These are phyloP conservation scores for Lepidostoma basale DNA, from an alignment of 1,140 invertebrate species.

Conservation along the genomic window DNA sequence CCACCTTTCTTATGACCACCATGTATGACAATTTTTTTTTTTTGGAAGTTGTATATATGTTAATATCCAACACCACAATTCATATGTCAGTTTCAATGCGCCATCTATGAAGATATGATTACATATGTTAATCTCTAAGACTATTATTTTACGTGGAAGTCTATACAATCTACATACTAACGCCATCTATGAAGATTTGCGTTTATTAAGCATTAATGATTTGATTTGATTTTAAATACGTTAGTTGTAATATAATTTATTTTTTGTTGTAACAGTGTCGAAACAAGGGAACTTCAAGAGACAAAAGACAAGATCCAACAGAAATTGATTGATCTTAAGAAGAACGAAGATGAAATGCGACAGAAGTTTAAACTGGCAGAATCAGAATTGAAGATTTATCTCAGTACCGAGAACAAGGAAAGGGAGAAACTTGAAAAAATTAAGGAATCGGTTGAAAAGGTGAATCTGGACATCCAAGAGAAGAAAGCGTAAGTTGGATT, in stretches of 20 bases:
- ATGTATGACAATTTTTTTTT: too few relatives aligned
- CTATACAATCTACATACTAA: too few relatives aligned
- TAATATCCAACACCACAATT: too few relatives aligned
- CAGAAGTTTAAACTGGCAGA: constrained; percentile 77
- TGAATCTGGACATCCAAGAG: constrained; percentile 55
- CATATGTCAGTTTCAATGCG: too few relatives aligned
- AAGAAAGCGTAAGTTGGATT: constrained; percentile 58
- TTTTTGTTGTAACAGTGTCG: constrained; percentile 50
- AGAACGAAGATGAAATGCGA: constrained; percentile 75
- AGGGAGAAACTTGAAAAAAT: constrained; percentile 73
- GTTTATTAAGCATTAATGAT: too few relatives aligned
- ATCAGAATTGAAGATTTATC: constrained; percentile 81
- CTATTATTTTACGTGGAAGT: too few relatives aligned
- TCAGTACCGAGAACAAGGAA: constrained; percentile 78
- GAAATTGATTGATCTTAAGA: constrained; percentile 71
- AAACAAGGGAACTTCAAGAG: constrained; percentile 69
- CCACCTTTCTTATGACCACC: too few relatives aligned
- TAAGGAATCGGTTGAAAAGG: constrained; percentile 56
- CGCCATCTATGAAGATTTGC: too few relatives aligned
- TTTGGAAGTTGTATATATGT: too few relatives aligned
- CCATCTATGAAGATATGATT: too few relatives aligned
- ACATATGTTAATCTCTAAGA: too few relatives aligned
- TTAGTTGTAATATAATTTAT: not conserved
- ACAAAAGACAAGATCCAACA: constrained; percentile 70
- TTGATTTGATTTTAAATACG: too few relatives aligned